Conservation (phyloP, 2,797 vertebrate species). For the Poeciliopsis infans region DNA sequence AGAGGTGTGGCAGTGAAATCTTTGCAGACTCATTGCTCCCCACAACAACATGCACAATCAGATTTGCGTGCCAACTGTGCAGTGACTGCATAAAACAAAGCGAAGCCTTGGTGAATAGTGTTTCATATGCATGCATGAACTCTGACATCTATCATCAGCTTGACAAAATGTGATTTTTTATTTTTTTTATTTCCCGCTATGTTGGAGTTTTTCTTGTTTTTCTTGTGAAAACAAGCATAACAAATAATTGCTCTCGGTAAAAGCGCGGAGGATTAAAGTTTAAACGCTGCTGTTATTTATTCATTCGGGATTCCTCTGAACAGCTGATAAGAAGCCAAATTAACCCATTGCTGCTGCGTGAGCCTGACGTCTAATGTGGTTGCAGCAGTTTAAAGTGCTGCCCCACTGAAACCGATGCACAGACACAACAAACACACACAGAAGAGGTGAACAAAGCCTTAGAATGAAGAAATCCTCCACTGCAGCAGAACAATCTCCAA, state of each 20-base stretch:
- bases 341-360: background rate
- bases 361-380: background rate
- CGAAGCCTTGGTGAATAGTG: background rate
- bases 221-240: background rate
- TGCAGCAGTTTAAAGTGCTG: background rate
- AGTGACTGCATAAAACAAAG: background rate
- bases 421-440: background rate
- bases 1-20: conserved; percentile 1
- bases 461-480: background rate
- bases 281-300: conserved; percentile 2
- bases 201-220: background rate
- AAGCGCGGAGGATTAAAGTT: background rate
- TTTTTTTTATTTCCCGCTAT: background rate
- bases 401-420: background rate
- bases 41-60: background rate
- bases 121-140: background rate
- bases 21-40: background rate
- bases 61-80: background rate
- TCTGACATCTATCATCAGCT: background rate
- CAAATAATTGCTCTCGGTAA: conserved; percentile 3
- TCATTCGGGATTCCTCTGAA: conserved; percentile 3
- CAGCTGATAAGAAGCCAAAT: conserved; percentile 9
- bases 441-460: background rate
- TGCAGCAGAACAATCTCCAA: background rate
- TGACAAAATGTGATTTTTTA: background rate